A percentile compares a stretch with the other conserved stretches of the same genome.
phyloP scores from a whole-genome alignment of 2,797 vertebrate genomes.

The Hydrophis major region DNA sequence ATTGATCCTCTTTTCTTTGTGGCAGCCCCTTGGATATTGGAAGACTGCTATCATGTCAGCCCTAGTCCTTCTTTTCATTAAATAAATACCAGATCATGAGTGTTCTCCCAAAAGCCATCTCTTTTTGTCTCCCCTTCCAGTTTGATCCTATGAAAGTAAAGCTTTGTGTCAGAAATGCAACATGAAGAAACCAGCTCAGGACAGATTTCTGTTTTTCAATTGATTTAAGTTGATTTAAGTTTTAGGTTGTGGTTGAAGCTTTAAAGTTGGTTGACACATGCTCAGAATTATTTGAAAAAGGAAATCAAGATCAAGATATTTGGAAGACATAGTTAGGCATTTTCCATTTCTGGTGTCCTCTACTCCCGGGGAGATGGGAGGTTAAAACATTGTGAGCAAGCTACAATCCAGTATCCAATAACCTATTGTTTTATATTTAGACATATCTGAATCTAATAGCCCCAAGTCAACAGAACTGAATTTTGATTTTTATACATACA shows the following conservation, averaged over 20 bases:
- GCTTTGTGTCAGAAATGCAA: background rate
- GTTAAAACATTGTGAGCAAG: background rate
- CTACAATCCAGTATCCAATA: background rate
- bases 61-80: background rate
- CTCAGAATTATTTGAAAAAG: background rate
- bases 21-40: background rate
- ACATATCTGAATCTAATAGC: background rate
- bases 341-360: background rate
- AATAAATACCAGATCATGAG: background rate
- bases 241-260: background rate
- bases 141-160: background rate
- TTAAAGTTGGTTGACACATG: background rate
- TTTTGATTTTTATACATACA: background rate
- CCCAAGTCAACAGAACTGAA: background rate
- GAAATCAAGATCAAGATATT: background rate
- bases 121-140: background rate
- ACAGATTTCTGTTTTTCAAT: slow-evolving; percentile 4
- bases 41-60: background rate
- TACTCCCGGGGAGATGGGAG: background rate
- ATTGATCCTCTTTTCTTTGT: background rate
- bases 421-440: background rate
- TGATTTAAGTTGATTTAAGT: slow-evolving; percentile 8
- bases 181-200: background rate
- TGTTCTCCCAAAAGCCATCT: background rate
- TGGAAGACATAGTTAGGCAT: background rate